phyloP scores from a whole-genome alignment of 2,113 vertebrate species.

The Emydura subglobosa region DNA sequence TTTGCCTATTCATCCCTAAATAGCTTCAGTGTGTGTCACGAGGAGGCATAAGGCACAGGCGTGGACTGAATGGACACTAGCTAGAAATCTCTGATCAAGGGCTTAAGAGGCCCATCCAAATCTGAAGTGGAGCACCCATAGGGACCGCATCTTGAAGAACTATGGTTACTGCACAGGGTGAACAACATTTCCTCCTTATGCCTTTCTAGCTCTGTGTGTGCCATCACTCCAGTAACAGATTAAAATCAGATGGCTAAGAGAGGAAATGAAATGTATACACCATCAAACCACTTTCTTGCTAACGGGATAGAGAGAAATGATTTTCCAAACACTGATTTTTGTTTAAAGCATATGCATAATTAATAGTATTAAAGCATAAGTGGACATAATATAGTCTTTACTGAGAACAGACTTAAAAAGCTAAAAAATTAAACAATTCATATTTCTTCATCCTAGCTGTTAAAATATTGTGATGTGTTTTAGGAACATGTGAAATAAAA shows the following conservation, averaged over 20 bases:
- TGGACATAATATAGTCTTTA: background rate
- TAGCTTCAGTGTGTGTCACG: too few relatives aligned
- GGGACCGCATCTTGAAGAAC: background rate
- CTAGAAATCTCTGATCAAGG: background rate
- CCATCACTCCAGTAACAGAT: background rate
- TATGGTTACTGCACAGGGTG: background rate
- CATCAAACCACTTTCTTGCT: background rate
- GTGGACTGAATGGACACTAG: background rate
- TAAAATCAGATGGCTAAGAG: background rate
- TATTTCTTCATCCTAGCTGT: background rate
- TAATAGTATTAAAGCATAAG: background rate
- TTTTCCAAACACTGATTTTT: background rate
- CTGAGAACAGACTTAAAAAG: background rate
- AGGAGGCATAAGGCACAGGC: background rate
- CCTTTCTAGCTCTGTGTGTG: background rate
- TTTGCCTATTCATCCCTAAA: too few relatives aligned
- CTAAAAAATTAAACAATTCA: background rate
- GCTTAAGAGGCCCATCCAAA: background rate
- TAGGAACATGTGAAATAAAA: background rate
- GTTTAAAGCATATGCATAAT: background rate
- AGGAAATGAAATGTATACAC: background rate
- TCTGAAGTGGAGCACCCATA: background rate
- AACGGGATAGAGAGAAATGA: background rate
- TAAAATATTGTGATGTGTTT: background rate
- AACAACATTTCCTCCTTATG: rapidly evolving